These are phyloP conservation scores for Phyllotreta cruciferae DNA, from an alignment of 2,888 invertebrate genomes.

Conservation along the genomic window DNA sequence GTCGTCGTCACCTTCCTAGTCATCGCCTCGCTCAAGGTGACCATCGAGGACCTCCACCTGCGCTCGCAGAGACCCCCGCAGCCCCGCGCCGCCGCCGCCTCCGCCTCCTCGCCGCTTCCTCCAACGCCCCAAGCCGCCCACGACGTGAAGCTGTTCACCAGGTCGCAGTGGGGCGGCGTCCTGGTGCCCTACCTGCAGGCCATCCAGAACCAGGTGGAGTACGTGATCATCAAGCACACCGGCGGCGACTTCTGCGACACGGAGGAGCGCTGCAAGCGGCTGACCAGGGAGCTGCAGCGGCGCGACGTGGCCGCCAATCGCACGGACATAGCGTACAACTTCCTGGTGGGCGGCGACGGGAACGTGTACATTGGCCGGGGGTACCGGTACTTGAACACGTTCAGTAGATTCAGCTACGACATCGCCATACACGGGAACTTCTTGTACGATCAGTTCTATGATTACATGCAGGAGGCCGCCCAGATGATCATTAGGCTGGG, in stretches of 20 bases:
- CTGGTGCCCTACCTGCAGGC: too few species aligned
- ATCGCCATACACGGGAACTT: conserved; percentile 43
- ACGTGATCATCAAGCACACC: conserved; percentile 63
- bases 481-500: conserved; percentile 60
- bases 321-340: conserved; percentile 62
- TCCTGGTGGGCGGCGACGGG: conserved; percentile 75
- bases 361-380: conserved; percentile 74
- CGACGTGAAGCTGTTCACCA: not conserved
- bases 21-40: not conserved
- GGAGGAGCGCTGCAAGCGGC: conserved; percentile 60
- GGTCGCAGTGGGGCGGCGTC: conserved; percentile 69
- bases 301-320: conserved; percentile 49
- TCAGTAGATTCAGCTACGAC: conserved; percentile 33
- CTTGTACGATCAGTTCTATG: conserved; percentile 45
- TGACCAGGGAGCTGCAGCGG: conserved; percentile 61
- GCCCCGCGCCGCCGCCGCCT: too few species aligned
- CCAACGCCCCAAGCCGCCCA: too few species aligned
- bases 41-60: not conserved
- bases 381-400: conserved; percentile 47
- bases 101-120: too few species aligned
- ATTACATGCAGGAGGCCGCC: conserved; percentile 59
- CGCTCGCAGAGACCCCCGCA: not conserved
- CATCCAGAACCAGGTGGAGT: not conserved
- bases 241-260: conserved; percentile 60
- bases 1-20: not conserved